Conservation (phyloP, 2,888 invertebrate species). For the Polymixis lichenea region DNA sequence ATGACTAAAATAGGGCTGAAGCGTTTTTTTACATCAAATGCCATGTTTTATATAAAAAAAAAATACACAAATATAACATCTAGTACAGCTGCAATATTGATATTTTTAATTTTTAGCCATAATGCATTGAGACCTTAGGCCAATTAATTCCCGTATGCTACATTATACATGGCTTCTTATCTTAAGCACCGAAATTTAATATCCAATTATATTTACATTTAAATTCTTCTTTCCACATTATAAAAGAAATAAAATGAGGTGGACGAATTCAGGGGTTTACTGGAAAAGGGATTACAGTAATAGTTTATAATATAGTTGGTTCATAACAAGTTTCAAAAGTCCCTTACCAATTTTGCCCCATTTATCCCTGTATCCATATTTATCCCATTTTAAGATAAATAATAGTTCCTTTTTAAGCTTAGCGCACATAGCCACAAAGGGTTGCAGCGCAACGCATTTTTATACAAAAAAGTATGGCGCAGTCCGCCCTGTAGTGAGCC, state of each 20-base stretch:
- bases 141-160: background rate
- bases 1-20: background rate
- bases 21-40: background rate
- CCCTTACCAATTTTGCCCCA: background rate
- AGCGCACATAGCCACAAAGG: background rate
- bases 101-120: background rate
- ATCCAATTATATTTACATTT: slow-evolving; percentile 30
- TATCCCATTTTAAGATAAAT: background rate
- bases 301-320: background rate
- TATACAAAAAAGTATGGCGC: background rate
- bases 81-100: slow-evolving; percentile 1
- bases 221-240: slow-evolving; percentile 1
- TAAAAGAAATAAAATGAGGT: background rate
- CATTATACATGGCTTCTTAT: slow-evolving; percentile 1
- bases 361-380: background rate
- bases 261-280: background rate
- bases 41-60: background rate
- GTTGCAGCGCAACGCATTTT: background rate
- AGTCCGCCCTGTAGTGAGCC: too few species aligned
- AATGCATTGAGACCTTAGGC: slow-evolving; percentile 2
- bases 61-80: background rate
- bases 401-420: background rate
- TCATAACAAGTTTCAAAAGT: background rate
- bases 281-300: background rate
- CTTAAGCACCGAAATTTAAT: slow-evolving; percentile 37